Percentiles rank a stretch among this genome's conserved stretches.
These are phyloP conservation scores for Dromiciops gliroides DNA, from an alignment of 2,113 vertebrate species.

Conservation along the genomic window DNA sequence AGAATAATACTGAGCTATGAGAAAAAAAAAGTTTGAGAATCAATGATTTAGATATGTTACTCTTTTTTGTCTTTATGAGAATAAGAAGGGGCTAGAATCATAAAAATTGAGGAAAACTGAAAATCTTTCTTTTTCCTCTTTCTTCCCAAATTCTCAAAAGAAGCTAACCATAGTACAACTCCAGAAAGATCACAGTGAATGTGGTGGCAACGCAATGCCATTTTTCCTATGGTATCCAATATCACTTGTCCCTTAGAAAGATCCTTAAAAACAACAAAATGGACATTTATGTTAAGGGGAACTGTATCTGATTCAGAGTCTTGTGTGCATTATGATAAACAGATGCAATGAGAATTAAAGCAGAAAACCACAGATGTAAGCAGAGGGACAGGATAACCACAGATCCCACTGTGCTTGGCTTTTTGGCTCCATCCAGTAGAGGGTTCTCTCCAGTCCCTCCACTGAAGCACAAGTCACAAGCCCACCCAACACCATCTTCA, in stretches of 20 bases:
- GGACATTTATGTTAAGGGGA: not conserved
- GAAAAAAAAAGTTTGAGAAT: not conserved
- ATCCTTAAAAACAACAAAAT: not conserved
- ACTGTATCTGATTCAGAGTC: constrained; percentile 21
- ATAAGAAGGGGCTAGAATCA: not conserved
- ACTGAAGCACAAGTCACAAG: not conserved
- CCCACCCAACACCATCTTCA: not conserved
- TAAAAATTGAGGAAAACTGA: not conserved
- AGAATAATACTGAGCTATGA: not conserved
- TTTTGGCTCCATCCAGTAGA: constrained; percentile 18
- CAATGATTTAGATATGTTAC: not conserved
- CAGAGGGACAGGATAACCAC: not conserved
- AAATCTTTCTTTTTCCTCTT: constrained; percentile 28
- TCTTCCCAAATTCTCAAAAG: not conserved
- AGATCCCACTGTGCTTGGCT: not conserved
- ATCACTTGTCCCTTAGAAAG: not conserved
- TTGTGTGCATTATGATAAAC: not conserved
- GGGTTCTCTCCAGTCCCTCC: not conserved
- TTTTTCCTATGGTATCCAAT: not conserved
- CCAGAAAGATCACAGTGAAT: not conserved
- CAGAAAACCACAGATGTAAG: constrained; percentile 2
- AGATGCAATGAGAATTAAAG: not conserved
- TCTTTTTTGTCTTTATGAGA: constrained; percentile 16
- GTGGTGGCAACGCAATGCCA: not conserved
- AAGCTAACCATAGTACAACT: not conserved